These are phyloP conservation scores for Trachelus troglodyta DNA, from an alignment of 2,888 invertebrate genomes.

Conservation along the genomic window DNA sequence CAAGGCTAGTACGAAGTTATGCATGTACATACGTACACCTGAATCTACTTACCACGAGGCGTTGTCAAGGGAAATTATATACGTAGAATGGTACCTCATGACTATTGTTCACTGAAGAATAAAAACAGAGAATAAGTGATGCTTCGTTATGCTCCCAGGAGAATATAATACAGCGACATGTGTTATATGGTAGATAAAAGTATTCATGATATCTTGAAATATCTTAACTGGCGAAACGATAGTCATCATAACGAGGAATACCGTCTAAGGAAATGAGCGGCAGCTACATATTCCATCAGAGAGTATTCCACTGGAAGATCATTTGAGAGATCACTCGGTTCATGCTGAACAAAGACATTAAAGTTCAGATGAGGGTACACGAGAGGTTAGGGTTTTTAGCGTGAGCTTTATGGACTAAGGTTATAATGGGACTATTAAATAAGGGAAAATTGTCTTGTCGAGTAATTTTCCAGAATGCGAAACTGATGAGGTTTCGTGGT, in stretches of 20 bases:
- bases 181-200: too few species aligned
- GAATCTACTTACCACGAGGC: background rate
- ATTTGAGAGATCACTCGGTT: background rate
- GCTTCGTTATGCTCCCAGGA: too few species aligned
- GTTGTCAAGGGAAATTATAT: background rate
- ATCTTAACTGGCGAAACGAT: background rate
- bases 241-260: background rate
- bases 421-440: background rate
- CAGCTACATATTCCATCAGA: background rate
- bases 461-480: background rate
- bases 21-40: background rate
- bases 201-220: background rate
- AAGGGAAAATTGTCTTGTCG: background rate
- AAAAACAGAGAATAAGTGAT: background rate
- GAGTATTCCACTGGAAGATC: background rate
- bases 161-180: too few species aligned
- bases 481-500: background rate
- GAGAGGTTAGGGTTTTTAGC: background rate
- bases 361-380: background rate
- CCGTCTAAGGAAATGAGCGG: background rate
- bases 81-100: background rate
- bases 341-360: background rate
- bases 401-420: background rate
- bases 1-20: background rate
- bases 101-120: background rate